Percentiles rank a stretch among this genome's conserved stretches.
phyloP scores from a whole-genome alignment of 1,140 invertebrate species.

The Tetragnatha versicolor region DNA sequence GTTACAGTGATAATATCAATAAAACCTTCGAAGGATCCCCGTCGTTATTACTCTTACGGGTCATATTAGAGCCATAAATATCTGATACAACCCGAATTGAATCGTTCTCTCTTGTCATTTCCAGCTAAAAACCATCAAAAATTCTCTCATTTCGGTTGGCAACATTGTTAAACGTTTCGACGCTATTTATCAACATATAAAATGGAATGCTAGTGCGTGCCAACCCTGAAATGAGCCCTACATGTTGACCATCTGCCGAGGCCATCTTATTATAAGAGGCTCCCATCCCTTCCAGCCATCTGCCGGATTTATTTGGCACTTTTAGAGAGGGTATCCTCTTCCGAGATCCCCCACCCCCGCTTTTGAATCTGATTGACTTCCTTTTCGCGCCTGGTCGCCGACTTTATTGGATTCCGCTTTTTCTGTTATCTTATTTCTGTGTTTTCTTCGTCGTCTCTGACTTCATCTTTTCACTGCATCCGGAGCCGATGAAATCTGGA shows the following conservation, averaged over 20 bases:
- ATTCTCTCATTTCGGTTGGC: background rate
- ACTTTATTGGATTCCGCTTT: constrained; percentile 27
- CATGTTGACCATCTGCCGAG: constrained; percentile 27
- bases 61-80: too few relatives aligned
- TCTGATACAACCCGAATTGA: too few relatives aligned
- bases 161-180: background rate
- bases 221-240: constrained; percentile 10
- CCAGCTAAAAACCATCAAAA: too few relatives aligned
- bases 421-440: background rate
- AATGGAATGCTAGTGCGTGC: too few relatives aligned
- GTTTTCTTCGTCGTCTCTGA: background rate
- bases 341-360: background rate
- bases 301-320: constrained; percentile 21
- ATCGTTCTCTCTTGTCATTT: too few relatives aligned
- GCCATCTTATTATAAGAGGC: background rate
- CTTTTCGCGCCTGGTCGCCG: constrained; percentile 12
- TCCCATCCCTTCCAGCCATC: too few relatives aligned
- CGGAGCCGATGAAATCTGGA: constrained; percentile 22
- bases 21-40: too few relatives aligned
- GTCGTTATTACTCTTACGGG: too few relatives aligned
- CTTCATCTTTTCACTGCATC: constrained; percentile 19
- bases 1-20: too few relatives aligned
- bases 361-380: constrained; percentile 40
- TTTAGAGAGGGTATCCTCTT: constrained; percentile 25
- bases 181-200: too few relatives aligned